These are phyloP conservation scores for Eilema caniola DNA, from an alignment of 2,888 invertebrate genomes.

Conservation along the genomic window DNA sequence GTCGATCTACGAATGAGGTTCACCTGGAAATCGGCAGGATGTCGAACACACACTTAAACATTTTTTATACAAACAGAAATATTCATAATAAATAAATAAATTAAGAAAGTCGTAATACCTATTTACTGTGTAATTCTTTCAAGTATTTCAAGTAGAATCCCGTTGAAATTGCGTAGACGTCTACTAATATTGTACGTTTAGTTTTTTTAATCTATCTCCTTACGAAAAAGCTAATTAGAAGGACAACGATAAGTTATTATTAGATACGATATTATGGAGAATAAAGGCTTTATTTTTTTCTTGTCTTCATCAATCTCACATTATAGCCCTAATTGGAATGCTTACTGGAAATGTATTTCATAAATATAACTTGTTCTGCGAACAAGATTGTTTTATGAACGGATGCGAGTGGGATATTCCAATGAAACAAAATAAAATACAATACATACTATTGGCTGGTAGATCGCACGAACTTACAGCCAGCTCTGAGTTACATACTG, in stretches of 20 bases:
- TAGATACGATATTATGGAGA: neutral
- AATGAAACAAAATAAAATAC: neutral
- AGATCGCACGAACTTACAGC: neutral
- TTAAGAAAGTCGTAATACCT: too few species aligned
- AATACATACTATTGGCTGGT: neutral
- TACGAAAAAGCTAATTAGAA: neutral
- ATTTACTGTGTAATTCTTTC: neutral
- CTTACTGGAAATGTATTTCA: neutral
- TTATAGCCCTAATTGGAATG: neutral
- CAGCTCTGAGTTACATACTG: neutral
- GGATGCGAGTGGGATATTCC: neutral
- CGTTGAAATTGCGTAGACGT: neutral
- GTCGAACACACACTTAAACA: too few species aligned
- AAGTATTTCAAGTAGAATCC: neutral
- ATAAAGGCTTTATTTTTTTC: neutral
- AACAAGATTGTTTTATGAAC: neutral
- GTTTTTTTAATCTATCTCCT: neutral
- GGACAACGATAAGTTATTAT: constrained; percentile 2
- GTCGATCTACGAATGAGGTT: too few species aligned
- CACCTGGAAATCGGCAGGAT: too few species aligned
- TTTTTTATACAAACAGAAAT: too few species aligned
- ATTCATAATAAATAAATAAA: neutral
- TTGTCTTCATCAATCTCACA: neutral
- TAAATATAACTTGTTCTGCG: constrained; percentile 1
- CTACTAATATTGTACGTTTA: neutral